Evolutionary conservation across 1,140 invertebrate species (phyloP), one percentile per base, ranked within the genome.

Genomic region (Drepana arcuata): DNA sequence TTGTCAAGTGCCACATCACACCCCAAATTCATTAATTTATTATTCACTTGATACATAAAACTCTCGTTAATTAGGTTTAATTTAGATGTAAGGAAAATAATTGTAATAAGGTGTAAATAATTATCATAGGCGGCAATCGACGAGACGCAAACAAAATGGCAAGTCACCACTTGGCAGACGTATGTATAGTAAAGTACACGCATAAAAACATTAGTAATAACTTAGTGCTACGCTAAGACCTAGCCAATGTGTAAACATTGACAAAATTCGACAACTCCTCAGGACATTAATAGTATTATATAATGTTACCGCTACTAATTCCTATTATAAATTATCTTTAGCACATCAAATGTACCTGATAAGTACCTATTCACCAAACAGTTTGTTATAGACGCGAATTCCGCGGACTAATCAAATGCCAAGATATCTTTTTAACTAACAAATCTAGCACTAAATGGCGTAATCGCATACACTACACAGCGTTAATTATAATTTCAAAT

Each of bases 11-110:
- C 64, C 71, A 72, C 60, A 49, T 58, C 48, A 61, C 52, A 51
- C 44, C 46, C 35, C 59, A 67, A 72, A 68, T 74, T 75, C 71
- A 77, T 75, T 80, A 77, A 80, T 80, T 80, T 80, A 80, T 80
- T 80, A 58, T 62, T 80, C 69, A 80, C 68, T 61, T 60, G 57
- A 68, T 57, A 69, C 63, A 57, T 65, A 40, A 61, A 64, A 66
- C 48, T 60, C 66, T 73, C 61, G 52, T 71, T 69, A 69, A 71
- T 71, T 73, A 77, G 70, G 52, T 71, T 60, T 73, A 62, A 58
- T 63, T 64, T 77, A 77, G 71, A 44, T 62, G 4, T 74, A 71
- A 66, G 56, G 41, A 62, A 53, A 59, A 70, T 13, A 38, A 55
- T 57, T 70, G 42, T 50, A 48, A 44, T 67, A 79, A 75, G 69